A percentile compares a stretch with the other conserved stretches of the same genome.
These are phyloP conservation scores for Caerostris darwini DNA, from an alignment of 1,140 invertebrate genomes.

Conservation along the genomic window DNA sequence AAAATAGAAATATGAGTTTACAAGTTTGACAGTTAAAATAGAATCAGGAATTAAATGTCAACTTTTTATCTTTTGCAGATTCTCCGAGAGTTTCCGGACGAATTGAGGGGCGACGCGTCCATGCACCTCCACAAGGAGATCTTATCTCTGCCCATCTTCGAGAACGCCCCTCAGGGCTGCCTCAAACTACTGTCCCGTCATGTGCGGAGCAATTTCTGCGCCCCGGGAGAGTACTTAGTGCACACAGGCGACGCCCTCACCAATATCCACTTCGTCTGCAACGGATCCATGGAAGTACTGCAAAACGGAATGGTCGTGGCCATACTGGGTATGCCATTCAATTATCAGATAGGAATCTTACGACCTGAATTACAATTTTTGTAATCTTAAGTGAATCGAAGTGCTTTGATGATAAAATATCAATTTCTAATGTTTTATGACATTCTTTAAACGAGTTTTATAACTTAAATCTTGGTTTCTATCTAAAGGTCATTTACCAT, in stretches of 20 bases:
- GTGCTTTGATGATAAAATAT: no score
- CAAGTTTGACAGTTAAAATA: no score
- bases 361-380: no score
- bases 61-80: conserved; percentile 85
- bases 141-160: conserved; percentile 95
- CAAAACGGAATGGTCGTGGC: conserved; percentile 99
- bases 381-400: no score
- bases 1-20: no score
- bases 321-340: conserved; percentile 89
- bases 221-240: conserved; percentile 97
- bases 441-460: no score
- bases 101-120: conserved; percentile 95
- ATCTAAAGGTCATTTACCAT: no score
- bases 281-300: conserved; percentile 99
- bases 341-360: not conserved
- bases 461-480: no score
- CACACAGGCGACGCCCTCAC: conserved; percentile 98
- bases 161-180: conserved; percentile 92
- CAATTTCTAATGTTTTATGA: no score
- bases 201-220: conserved; percentile 95
- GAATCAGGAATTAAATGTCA: no score
- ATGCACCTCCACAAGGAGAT: conserved; percentile 98
- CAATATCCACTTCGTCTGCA: conserved; percentile 97
- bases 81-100: conserved; percentile 97
- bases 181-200: conserved; percentile 94